Base-by-base conservation (phyloP, 2,888 invertebrate genomes). In the Lepidochrysops patricia region DNA sequence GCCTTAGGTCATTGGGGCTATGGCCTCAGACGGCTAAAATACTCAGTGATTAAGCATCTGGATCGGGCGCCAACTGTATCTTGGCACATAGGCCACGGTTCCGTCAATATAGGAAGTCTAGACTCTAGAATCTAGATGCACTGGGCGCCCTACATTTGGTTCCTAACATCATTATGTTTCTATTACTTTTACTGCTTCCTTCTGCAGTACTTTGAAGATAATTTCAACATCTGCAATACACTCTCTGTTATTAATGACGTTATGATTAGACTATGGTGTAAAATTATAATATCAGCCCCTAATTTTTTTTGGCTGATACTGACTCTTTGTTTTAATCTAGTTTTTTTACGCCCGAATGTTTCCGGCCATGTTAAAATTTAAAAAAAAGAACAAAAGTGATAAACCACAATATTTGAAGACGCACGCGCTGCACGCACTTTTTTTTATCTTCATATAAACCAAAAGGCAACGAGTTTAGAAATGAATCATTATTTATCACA, bases 51-150 rank as follows among this genome's bases (percentile, higher is more conserved):
- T 54, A 54, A 15, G 32, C 54, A 29, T 43, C 43, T 23, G 12
- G 13, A 9, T 15, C 29, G 9, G 15, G 54, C 32, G 54, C 54
- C 54, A 32, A 54, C 54, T 54, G 54, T 54, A 29, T 29, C 19
- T 54, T 54, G 54, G 54, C 54, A 32, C 32, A 54, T 19, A 4
- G 12, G 19, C 54, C 13, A 7, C 29, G 29, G 54, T 54, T 54
- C 54, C 54, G 54, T 54, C 54, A 54, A 29, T 54, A 54, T 54
- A 54, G 54, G 54, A 54, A 54, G 54, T 54, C 54, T 54, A n/a
- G n/a, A n/a, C n/a, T n/a, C n/a, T n/a, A n/a, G n/a, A n/a, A n/a
- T n/a, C n/a, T n/a, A 54, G 32, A 32, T 54, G 12, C 12, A 32
- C 32, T 54, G 15, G 54, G 32, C 23, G 54, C 27, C 54, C 54